Base-by-base conservation (phyloP, 1,140 invertebrate genomes). In the Drosophila nikananu region DNA sequence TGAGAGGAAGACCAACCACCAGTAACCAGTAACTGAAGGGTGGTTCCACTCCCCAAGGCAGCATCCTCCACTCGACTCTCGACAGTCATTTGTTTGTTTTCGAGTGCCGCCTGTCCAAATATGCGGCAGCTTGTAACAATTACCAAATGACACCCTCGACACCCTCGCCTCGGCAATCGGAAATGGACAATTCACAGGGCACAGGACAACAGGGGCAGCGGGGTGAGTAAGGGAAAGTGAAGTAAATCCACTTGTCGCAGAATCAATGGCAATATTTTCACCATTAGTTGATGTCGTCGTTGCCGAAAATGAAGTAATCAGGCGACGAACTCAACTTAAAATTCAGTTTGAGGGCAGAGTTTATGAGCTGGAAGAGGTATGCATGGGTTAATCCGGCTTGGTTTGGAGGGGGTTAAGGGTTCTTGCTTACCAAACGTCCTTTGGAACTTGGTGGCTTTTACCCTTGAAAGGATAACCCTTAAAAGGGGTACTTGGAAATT, bases 61-160 rank as follows among this genome's bases (percentile, higher is more conserved):
- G 32, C 30, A 37, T 13, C 30, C 59, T 49, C 51, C 44, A 57
- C 55, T 49, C 51, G 61, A 49, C 46, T 66, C 57, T 49, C 27
- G 42, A 15, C 60, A 41, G 70, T 80, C 72, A 86, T 91, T 91
- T 90, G 80, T 87, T 83, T 91, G 80, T 82, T 83, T 91, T 91
- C 71, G 80, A 81, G 79, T 82, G 70, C 66, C 71, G 71, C 54
- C 39, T 89, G 81, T 90, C 86, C 86, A 87, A 87, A 87, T 87
- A 87, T 89, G 83, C 84, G 83, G 83, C 83, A 87, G 84, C 83
- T 87, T 91, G 89, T 91, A 91, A 77, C 89, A 91, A 91, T 91
- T 91, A 91, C 89, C 78, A 91, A 91, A 91, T 91, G 89, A 91
- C 89, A 91, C 89, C 89, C 89, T 89, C 83, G 78, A 83, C 54